Percentiles rank a stretch among this genome's conserved stretches.
phyloP scores from a whole-genome alignment of 2,888 invertebrate genomes.

The Dryocosmus kuriphilus region DNA sequence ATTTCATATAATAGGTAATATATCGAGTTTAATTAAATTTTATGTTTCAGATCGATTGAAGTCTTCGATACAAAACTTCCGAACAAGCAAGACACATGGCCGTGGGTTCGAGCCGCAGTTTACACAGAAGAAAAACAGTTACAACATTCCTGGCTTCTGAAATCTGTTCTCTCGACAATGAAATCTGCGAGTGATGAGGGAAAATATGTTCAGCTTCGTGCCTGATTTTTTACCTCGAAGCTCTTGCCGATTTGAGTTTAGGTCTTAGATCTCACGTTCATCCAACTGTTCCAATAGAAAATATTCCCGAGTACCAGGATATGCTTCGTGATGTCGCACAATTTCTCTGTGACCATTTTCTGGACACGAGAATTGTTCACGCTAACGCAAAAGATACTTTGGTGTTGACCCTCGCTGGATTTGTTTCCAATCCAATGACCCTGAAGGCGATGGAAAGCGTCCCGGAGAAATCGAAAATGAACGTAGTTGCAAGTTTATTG shows the following conservation, averaged over 20 bases:
- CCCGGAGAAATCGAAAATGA: constrained; percentile 81
- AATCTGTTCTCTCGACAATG: constrained; percentile 81
- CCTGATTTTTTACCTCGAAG: constrained; percentile 87
- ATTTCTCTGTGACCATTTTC: constrained; percentile 87
- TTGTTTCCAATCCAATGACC: constrained; percentile 86
- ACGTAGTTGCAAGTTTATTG: constrained; percentile 84
- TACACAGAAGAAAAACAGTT: constrained; percentile 83
- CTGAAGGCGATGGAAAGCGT: constrained; percentile 86
- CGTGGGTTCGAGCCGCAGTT: constrained; percentile 84
- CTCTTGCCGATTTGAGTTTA: constrained; percentile 83
- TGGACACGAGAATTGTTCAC: constrained; percentile 86
- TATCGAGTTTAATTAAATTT: not conserved
- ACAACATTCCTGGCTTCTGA: constrained; percentile 82
- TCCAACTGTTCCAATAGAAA: constrained; percentile 81
- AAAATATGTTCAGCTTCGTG: constrained; percentile 83
- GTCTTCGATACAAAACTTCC: constrained; percentile 82
- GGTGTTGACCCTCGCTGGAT: constrained; percentile 87
- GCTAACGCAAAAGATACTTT: constrained; percentile 88
- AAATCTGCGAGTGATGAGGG: constrained; percentile 81
- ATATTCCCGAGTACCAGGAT: constrained; percentile 81
- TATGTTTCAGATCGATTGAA: constrained; percentile 78
- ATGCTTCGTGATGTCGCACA: constrained; percentile 83
- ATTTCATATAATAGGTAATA: too few species aligned
- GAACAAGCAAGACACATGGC: constrained; percentile 84
- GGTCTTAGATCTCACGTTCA: constrained; percentile 83